Base-by-base conservation (phyloP, 2,113 vertebrate species). In the Hippocampus abdominalis region DNA sequence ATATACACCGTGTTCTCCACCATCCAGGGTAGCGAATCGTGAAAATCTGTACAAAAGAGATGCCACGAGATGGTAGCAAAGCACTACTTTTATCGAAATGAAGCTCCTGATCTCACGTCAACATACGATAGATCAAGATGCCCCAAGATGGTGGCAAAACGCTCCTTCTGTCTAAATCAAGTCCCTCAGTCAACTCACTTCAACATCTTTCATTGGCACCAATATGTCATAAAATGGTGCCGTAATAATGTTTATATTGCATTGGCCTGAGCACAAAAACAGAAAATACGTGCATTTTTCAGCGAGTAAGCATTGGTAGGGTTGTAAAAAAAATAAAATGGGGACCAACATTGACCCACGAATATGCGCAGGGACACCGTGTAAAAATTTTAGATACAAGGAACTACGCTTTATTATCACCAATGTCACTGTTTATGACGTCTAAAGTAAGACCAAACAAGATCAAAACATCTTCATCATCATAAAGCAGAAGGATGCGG, bases 401-500 rank as follows among this genome's bases (percentile, higher is more conserved):
- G 76, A 71, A 60, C 68, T 70, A 57, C 64, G 65, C 70, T 77
- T 67, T 69, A 76, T 74, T 63, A 68, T 63, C 6, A 46, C 64
- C 39, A 66, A 20, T 66, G 64, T 66, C 76, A 85, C 54, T 53
- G 69, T 71, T 60, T 32, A 74, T 78, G 75, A 73, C 74, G 64
- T 65, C 68, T 74, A 51, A 70, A 66, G 64, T 73, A 79, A 66
- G 66, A 68, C 73, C 79, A 85, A 32, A 44, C 40, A 64, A 59
- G 68, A 18, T 65, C 64, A 80, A 62, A 71, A 73, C 57, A 68
- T 70, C 48, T 66, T 81, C 72, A 77, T 60, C 9, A 21, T 86
- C 81, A 87, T 39, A 84, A 86, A 87, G 86, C 88, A 87, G 81
- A 73, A 69, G 63, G 80, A 86, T 81, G 86, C 82, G 79, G 74